Conservation (phyloP, 1,140 invertebrate species). For the Halotydeus destructor region DNA sequence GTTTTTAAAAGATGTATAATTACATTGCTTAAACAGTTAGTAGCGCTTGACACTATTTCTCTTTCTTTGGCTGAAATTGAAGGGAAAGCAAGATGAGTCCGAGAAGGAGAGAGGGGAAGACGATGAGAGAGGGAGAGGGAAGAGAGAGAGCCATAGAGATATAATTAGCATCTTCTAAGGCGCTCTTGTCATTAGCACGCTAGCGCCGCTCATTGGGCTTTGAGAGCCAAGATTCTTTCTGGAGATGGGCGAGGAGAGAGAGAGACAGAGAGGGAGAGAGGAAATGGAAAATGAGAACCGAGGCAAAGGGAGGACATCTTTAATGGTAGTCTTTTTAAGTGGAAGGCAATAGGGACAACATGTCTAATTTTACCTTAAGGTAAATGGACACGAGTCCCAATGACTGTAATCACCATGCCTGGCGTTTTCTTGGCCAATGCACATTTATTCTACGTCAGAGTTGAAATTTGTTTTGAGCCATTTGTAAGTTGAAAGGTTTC, state of each 20-base stretch:
- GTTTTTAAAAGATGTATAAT: too few species aligned
- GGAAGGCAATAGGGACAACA: too few species aligned
- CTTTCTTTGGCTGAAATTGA: not conserved
- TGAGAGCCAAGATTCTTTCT: not conserved
- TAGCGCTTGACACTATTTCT: not conserved
- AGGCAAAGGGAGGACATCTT: not conserved
- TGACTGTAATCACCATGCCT: not conserved
- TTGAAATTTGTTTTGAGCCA: too few species aligned
- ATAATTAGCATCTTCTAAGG: too few species aligned
- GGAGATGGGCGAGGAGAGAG: not conserved
- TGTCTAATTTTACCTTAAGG: too few species aligned
- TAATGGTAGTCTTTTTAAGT: too few species aligned
- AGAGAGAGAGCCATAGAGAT: slow-evolving; percentile 1
- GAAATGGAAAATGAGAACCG: not conserved
- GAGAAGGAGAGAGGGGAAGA: not conserved
- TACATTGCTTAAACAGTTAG: too few species aligned
- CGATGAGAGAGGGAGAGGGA: not conserved
- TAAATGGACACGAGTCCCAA: too few species aligned
- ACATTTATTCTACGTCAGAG: not conserved
- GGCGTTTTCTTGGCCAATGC: not conserved
- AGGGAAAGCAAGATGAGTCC: not conserved
- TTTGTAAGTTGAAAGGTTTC: slow-evolving; percentile 1
- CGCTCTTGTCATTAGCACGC: too few species aligned
- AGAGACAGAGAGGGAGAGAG: slow-evolving; percentile 4
- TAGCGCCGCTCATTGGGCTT: not conserved